Base-by-base conservation (phyloP, 2,113 vertebrate genomes). In the Chiloscyllium plagiosum region DNA sequence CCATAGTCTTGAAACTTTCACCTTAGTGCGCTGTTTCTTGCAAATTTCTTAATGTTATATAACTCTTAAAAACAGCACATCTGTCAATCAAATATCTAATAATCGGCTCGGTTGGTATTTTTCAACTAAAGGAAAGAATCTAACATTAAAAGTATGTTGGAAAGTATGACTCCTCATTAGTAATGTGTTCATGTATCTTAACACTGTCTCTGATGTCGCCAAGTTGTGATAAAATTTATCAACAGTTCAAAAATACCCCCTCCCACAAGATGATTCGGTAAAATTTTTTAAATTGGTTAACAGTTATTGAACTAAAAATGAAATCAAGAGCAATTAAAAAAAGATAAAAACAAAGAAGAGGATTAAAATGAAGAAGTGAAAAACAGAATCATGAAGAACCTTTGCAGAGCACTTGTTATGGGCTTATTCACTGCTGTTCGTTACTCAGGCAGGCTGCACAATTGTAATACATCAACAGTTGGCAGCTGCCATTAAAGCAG, bases 321-420 rank as follows among this genome's bases (percentile, higher is more conserved):
- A 90, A 61, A 90, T 90, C 87, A 90, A 61, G 33, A 10, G 7
- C 52, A 89, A 26, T 56, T 56, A 13, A 29, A 56, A 56, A 90
- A 29, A 90, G 7, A 61, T 61, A 52, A 90, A 56, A 29, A 33
- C 52, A 19, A 90, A 90, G 87, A 61, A 61, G 29, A 90, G 78
- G 80, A 83, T 19, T 5, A 61, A 61, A 90, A 90, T 90, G 87
- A 90, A 90, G 87, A 90, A 90, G 87, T 90, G 87, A 90, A 26
- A 90, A 61, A 90, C 52, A 33, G 86, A 89, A 26, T 90, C 15
- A 33, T 33, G 87, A 56, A 90, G 61, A 24, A 26, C 33, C 6
- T 2, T n/a, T 61, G 56, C 52, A 29, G 87, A 61, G 56, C 56
- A 52, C 24, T 90, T 90, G 26, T 65, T 61, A 61, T 0, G 3